Percentiles rank a stretch among this genome's conserved stretches.
These are phyloP conservation scores for Dendrolimus pini DNA, from an alignment of 2,888 invertebrate species.

Conservation along the genomic window DNA sequence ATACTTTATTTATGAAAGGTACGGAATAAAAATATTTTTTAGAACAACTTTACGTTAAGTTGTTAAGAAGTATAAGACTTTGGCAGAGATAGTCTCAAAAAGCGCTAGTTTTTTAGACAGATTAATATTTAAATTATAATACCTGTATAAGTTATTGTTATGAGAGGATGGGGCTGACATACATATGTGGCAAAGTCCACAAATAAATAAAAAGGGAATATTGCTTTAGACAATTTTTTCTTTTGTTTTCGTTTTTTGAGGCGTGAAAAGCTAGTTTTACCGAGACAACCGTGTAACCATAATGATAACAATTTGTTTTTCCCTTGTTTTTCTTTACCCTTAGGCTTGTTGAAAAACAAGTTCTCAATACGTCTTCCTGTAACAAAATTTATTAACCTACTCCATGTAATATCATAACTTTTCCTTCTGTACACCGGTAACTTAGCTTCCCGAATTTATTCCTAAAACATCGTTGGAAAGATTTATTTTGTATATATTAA, in stretches of 20 bases:
- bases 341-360: constrained; percentile 33
- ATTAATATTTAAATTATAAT: too few relatives aligned
- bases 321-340: constrained; percentile 12
- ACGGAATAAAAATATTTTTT: too few relatives aligned
- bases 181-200: too few relatives aligned
- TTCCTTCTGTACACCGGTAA: constrained; percentile 23
- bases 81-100: too few relatives aligned
- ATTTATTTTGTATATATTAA: constrained; percentile 45
- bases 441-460: constrained; percentile 23
- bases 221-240: too few relatives aligned
- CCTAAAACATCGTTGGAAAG: constrained; percentile 15
- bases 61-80: too few relatives aligned
- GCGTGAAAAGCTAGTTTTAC: neutral
- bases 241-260: constrained; percentile 9
- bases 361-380: constrained; percentile 35
- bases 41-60: too few relatives aligned
- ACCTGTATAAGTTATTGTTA: too few relatives aligned
- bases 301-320: constrained; percentile 10
- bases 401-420: constrained; percentile 31
- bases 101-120: too few relatives aligned
- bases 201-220: too few relatives aligned
- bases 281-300: neutral
- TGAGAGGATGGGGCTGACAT: too few relatives aligned
- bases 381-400: constrained; percentile 37
- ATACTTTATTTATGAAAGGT: too few relatives aligned